These are phyloP conservation scores for Hymenopus coronatus DNA, from an alignment of 2,888 invertebrate genomes.

Conservation along the genomic window DNA sequence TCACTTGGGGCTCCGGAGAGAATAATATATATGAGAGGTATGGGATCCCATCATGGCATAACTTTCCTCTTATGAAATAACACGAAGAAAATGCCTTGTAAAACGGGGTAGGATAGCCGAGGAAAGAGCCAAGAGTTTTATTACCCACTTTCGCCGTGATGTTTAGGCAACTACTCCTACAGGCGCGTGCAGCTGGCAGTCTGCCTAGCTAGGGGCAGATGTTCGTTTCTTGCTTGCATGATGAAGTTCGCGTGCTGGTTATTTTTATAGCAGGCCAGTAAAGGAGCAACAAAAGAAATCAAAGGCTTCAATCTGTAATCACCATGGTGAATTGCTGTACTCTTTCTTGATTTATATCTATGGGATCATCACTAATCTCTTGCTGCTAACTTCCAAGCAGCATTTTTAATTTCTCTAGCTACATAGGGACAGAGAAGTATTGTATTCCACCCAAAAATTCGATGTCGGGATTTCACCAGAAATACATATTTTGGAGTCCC, in stretches of 20 bases:
- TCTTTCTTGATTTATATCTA: not conserved
- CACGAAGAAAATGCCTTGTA: not conserved
- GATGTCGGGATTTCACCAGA: too few relatives aligned
- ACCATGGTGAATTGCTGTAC: not conserved
- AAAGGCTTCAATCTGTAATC: not conserved
- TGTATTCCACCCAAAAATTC: too few relatives aligned
- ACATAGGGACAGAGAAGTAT: too few relatives aligned
- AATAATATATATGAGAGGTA: not conserved
- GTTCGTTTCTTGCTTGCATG: not conserved
- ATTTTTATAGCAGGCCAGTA: not conserved
- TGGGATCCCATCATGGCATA: not conserved
- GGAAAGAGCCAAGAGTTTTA: not conserved
- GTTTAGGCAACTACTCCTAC: not conserved
- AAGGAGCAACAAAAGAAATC: not conserved
- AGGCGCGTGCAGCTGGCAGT: not conserved
- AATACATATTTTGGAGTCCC: too few relatives aligned
- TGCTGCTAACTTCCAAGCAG: too few relatives aligned
- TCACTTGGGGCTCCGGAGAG: not conserved
- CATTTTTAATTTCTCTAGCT: too few relatives aligned
- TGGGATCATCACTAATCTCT: not conserved
- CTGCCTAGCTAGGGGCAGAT: not conserved
- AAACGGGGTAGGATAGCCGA: not conserved
- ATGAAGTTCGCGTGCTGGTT: not conserved
- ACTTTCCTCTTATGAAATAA: not conserved
- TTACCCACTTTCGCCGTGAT: not conserved